Conservation (phyloP, 2,797 vertebrate species). For the Enoplosus armatus region DNA sequence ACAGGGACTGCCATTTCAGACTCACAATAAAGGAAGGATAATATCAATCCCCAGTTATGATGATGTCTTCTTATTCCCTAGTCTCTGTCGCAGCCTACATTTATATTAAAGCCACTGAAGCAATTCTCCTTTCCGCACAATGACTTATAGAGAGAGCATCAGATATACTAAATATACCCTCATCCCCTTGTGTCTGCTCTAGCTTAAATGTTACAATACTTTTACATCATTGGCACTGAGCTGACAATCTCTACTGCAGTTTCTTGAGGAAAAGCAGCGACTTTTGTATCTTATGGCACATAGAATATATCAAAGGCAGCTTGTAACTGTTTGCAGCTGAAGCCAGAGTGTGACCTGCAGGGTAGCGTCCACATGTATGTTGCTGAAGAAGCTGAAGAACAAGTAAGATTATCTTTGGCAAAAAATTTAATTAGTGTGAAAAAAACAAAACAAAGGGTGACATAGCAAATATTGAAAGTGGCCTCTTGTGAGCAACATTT, state of each 20-base stretch:
- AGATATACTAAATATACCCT: conserved; percentile 63
- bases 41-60: conserved; percentile 56
- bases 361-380: neutral
- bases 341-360: conserved; percentile 6
- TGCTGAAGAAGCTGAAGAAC: conserved; percentile 13
- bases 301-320: conserved; percentile 19
- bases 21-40: conserved; percentile 59
- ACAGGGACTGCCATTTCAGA: conserved; percentile 54
- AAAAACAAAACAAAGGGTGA: neutral
- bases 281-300: conserved; percentile 26
- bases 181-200: conserved; percentile 44
- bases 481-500: conserved; percentile 2
- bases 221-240: conserved; percentile 35
- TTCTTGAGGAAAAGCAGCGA: conserved; percentile 43
- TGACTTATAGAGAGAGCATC: conserved; percentile 58
- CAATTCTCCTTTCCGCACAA: conserved; percentile 49
- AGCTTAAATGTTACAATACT: conserved; percentile 58
- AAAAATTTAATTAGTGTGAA: neutral
- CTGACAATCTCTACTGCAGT: conserved; percentile 42
- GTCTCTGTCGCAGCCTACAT: conserved; percentile 52
- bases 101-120: conserved; percentile 62
- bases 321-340: conserved; percentile 21
- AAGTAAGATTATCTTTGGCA: conserved; percentile 13
- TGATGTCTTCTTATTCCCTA: conserved; percentile 61
- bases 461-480: conserved; percentile 4